Percentiles rank a stretch among this genome's conserved stretches.
These are phyloP conservation scores for Archips xylosteana DNA, from an alignment of 2,888 invertebrate species.

Conservation along the genomic window DNA sequence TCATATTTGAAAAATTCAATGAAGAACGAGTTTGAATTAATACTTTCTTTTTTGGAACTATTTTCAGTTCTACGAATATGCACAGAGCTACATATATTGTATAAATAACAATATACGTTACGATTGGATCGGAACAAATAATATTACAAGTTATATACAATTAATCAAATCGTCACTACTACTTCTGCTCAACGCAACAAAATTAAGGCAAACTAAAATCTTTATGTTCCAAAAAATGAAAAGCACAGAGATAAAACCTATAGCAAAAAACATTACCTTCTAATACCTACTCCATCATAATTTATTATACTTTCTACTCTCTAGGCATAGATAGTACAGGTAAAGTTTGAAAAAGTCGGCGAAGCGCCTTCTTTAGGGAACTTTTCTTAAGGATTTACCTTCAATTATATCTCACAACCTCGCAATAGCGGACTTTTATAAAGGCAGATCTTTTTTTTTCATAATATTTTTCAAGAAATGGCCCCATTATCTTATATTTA, in stretches of 20 bases:
- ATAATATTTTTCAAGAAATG: conserved; percentile 71
- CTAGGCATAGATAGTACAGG: neutral
- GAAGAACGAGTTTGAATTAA: too few species aligned
- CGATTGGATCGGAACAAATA: too few species aligned
- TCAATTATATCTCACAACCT: conserved; percentile 45
- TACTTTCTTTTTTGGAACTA: too few species aligned
- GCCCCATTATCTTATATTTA: conserved; percentile 73
- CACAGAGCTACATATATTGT: too few species aligned
- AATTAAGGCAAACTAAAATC: neutral
- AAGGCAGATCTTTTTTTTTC: conserved; percentile 65
- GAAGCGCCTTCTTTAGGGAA: conserved; percentile 20
- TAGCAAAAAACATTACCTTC: neutral
- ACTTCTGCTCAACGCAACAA: too few species aligned
- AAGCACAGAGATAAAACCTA: neutral
- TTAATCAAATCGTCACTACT: too few species aligned
- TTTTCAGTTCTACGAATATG: too few species aligned
- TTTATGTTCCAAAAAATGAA: neutral
- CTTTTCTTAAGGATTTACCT: conserved; percentile 37
- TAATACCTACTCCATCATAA: neutral
- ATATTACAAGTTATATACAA: too few species aligned
- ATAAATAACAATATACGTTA: too few species aligned
- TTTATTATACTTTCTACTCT: neutral
- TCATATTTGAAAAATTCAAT: too few species aligned
- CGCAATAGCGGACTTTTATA: conserved; percentile 53
- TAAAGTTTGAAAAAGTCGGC: conserved; percentile 23